Evolutionary conservation across 2,113 vertebrate genomes (phyloP).

Genomic region (Blennius ocellaris): DNA sequence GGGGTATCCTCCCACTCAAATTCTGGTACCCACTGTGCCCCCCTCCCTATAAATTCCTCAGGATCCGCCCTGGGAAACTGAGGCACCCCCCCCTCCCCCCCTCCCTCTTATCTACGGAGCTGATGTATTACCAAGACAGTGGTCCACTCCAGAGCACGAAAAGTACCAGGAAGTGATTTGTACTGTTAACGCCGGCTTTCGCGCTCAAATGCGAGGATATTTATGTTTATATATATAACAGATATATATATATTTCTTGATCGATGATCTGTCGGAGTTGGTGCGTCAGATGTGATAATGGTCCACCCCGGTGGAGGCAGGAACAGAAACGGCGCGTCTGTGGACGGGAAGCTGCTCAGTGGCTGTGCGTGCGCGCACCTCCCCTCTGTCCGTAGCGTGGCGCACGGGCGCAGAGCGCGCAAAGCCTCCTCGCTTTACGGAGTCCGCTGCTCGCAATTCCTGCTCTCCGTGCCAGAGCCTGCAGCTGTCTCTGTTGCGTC

Average conservation of each 20-base stretch:
- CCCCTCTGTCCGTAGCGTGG: conserved; percentile 38
- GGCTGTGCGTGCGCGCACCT: conserved; percentile 53
- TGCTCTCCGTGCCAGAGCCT: conserved; percentile 70
- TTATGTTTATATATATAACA: too few relatives aligned
- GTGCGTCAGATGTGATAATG: conserved; percentile 6
- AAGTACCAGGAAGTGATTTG: too few relatives aligned
- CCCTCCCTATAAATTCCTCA: too few relatives aligned
- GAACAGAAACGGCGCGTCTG: conserved; percentile 38
- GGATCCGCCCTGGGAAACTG: too few relatives aligned
- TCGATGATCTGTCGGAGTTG: neutral
- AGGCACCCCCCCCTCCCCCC: too few relatives aligned
- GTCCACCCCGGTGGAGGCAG: conserved; percentile 24
- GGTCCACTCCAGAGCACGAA: too few relatives aligned
- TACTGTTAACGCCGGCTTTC: too few relatives aligned
- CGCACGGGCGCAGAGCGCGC: neutral
- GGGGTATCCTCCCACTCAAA: too few relatives aligned
- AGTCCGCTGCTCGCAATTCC: conserved; percentile 49
- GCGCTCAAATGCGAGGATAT: too few relatives aligned
- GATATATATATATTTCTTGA: neutral
- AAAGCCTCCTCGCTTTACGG: conserved; percentile 39
- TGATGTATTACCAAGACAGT: too few relatives aligned
- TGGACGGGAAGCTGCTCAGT: conserved; percentile 35
- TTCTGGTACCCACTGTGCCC: too few relatives aligned
- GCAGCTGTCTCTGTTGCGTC: conserved; percentile 76
- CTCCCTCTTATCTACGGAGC: too few relatives aligned